A percentile compares a stretch with the other conserved stretches of the same genome.
These are phyloP conservation scores for Gymnoscopelus microlampas DNA, from an alignment of 2,797 vertebrate species.

Conservation along the genomic window DNA sequence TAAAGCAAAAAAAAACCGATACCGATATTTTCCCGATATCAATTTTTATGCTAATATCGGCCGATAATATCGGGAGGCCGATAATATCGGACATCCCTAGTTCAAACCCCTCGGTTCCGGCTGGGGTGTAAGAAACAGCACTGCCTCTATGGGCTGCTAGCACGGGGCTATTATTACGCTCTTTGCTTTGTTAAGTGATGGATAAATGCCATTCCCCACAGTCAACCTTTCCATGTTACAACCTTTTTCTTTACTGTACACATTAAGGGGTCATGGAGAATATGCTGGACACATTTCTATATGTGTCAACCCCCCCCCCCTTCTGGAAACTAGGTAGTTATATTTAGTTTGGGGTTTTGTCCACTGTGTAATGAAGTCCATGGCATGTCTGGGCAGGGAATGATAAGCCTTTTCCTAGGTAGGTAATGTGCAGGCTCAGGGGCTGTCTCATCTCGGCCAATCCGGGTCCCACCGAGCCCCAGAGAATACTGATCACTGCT, in stretches of 20 bases:
- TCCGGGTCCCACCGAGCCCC: conserved; percentile 38
- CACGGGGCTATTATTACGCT: too few relatives aligned
- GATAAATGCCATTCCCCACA: conserved; percentile 30
- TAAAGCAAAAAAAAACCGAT: too few relatives aligned
- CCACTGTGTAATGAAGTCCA: conserved; percentile 60
- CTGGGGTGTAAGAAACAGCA: too few relatives aligned
- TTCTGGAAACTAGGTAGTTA: conserved; percentile 52
- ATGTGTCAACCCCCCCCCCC: conserved; percentile 38
- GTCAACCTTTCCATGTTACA: conserved; percentile 18
- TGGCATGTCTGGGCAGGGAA: conserved; percentile 44
- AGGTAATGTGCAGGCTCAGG: conserved; percentile 58
- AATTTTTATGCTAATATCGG: too few relatives aligned
- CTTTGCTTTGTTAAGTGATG: conserved; percentile 23
- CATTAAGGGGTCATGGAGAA: conserved; percentile 22
- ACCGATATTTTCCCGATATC: too few relatives aligned
- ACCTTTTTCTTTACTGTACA: conserved; percentile 4
- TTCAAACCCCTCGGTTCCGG: too few relatives aligned
- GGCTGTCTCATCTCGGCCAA: conserved; percentile 52
- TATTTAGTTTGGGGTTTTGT: conserved; percentile 62
- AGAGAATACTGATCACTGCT: conserved; percentile 62
- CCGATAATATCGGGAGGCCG: too few relatives aligned
- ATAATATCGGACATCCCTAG: too few relatives aligned
- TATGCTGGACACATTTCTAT: conserved; percentile 36
- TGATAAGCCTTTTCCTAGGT: conserved; percentile 57
- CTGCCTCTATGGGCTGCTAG: too few relatives aligned